phyloP scores from a whole-genome alignment of 2,888 invertebrate species.

The Drosophila trichaetosa region DNA sequence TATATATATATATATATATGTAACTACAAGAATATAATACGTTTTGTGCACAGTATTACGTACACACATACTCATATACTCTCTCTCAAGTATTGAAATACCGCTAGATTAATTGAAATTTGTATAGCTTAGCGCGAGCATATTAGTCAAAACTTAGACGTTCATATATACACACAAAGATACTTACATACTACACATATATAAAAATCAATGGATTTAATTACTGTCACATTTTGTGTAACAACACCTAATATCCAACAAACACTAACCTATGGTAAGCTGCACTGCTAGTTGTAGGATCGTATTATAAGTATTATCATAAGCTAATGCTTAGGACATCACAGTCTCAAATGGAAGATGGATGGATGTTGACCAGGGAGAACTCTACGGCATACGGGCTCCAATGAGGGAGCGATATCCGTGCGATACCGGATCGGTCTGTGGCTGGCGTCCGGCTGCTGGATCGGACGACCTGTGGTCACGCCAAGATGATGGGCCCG shows the following conservation, averaged over 20 bases:
- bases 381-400: background rate
- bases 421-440: background rate
- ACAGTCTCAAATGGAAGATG: background rate
- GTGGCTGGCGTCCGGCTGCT: background rate
- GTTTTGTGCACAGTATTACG: constrained; percentile 63
- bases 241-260: constrained; percentile 4
- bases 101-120: constrained; percentile 34
- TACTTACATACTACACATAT: constrained; percentile 7
- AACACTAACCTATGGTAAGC: constrained; percentile 11
- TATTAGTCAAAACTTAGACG: constrained; percentile 36
- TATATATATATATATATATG: background rate
- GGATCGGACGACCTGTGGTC: background rate
- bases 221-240: constrained; percentile 6
- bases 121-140: constrained; percentile 68
- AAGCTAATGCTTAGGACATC: constrained; percentile 10
- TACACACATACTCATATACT: constrained; percentile 57
- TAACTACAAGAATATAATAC: constrained; percentile 20
- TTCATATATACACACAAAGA: constrained; percentile 2
- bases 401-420: background rate
- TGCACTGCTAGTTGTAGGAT: constrained; percentile 20
- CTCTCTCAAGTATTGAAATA: constrained; percentile 58
- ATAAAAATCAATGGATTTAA: constrained; percentile 7
- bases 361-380: background rate
- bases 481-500: background rate
- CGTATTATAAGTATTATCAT: constrained; percentile 18